Evolutionary conservation across 2,113 vertebrate genomes (phyloP).

Genomic region (Mobula birostris): DNA sequence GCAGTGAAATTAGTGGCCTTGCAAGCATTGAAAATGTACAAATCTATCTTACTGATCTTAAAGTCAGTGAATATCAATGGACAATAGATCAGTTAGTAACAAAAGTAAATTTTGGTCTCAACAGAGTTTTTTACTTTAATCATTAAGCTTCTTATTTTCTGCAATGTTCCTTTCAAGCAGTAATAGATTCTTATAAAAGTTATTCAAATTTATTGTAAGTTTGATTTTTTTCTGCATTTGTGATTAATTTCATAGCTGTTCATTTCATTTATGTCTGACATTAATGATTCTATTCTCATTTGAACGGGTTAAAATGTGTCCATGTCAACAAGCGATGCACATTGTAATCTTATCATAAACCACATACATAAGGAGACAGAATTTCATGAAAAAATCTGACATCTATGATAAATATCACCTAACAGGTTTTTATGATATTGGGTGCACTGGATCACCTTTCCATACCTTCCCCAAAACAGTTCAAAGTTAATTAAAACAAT

Average conservation of each 20-base stretch:
- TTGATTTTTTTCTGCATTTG: neutral
- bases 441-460: neutral
- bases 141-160: neutral
- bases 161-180: neutral
- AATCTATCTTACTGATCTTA: slow-evolving; percentile 16
- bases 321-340: too few relatives aligned
- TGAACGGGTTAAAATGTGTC: neutral
- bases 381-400: neutral
- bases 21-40: slow-evolving; percentile 38
- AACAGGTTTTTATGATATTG: neutral
- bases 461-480: neutral
- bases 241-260: neutral
- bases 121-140: neutral
- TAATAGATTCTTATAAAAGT: too few relatives aligned
- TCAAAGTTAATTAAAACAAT: neutral
- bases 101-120: neutral
- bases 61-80: neutral
- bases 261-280: neutral
- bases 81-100: neutral
- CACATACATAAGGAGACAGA: neutral
- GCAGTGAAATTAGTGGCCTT: neutral
- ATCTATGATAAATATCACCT: neutral
- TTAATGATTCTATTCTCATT: neutral
- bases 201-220: neutral
- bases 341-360: neutral